These are phyloP conservation scores for Camarhynchus parvulus DNA, from an alignment of 2,113 vertebrate species.

Conservation along the genomic window DNA sequence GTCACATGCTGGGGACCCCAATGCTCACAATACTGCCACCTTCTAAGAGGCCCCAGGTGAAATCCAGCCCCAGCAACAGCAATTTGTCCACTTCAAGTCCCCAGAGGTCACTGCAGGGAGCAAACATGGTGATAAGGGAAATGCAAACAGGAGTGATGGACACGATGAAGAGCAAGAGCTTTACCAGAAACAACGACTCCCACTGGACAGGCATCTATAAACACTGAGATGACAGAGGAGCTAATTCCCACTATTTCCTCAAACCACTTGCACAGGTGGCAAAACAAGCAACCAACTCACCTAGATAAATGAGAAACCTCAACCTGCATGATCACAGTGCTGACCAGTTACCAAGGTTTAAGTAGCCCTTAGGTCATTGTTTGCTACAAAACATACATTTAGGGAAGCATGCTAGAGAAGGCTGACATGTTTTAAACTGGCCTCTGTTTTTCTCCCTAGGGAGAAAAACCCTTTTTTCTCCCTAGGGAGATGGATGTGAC, in stretches of 20 bases:
- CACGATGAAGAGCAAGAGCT: neutral
- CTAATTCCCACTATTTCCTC: neutral
- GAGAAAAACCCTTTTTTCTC: neutral
- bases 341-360: neutral
- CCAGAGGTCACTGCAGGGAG: neutral
- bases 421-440: neutral
- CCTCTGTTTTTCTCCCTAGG: neutral
- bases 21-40: accelerated
- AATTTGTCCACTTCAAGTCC: neutral
- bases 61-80: neutral
- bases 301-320: neutral
- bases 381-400: neutral
- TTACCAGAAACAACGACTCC: neutral
- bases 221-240: neutral
- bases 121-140: accelerated
- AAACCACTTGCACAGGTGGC: neutral
- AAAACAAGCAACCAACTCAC: neutral
- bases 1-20: accelerated
- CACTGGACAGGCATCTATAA: neutral
- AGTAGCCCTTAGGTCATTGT: neutral
- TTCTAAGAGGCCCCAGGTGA: neutral
- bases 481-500: neutral
- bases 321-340: neutral
- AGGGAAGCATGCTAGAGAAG: neutral
- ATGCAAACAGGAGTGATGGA: neutral